phyloP scores from a whole-genome alignment of 2,797 vertebrate species.

The Pseudochaenichthys georgianus region DNA sequence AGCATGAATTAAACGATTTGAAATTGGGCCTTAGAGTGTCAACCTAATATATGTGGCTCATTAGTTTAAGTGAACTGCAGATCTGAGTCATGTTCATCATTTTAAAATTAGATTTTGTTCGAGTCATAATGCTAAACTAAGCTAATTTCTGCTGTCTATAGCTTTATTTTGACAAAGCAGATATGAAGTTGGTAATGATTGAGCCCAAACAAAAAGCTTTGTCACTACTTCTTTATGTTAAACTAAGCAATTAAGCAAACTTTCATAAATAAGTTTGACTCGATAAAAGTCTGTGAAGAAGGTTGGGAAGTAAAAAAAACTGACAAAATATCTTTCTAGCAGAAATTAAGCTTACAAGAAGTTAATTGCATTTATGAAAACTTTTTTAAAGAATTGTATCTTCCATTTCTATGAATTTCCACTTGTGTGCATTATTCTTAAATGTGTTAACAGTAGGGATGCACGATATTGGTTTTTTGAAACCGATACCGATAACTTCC shows the following conservation, averaged over 20 bases:
- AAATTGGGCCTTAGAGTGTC: slow-evolving; percentile 25
- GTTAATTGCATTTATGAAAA: not conserved
- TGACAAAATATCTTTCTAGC: not conserved
- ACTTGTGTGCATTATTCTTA: not conserved
- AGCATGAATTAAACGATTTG: not conserved
- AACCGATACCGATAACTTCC: too few relatives aligned
- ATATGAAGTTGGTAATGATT: too few relatives aligned
- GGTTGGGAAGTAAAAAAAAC: not conserved
- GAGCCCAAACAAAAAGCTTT: too few relatives aligned
- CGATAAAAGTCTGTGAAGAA: too few relatives aligned
- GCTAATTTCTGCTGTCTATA: too few relatives aligned
- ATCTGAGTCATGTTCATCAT: not conserved
- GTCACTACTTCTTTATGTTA: too few relatives aligned
- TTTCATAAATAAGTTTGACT: too few relatives aligned
- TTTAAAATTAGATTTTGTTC: not conserved
- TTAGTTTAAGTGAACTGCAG: slow-evolving; percentile 10
- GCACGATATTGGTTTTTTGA: too few relatives aligned
- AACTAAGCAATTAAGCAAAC: not conserved
- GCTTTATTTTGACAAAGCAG: too few relatives aligned
- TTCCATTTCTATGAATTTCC: not conserved
- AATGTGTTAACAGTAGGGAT: not conserved
- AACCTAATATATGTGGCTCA: slow-evolving; percentile 8
- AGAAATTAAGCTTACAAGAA: not conserved
- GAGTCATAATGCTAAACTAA: too few relatives aligned
- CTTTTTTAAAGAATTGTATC: not conserved